Conservation (phyloP, 2,797 vertebrate species). For the Tachyglossus aculeatus region DNA sequence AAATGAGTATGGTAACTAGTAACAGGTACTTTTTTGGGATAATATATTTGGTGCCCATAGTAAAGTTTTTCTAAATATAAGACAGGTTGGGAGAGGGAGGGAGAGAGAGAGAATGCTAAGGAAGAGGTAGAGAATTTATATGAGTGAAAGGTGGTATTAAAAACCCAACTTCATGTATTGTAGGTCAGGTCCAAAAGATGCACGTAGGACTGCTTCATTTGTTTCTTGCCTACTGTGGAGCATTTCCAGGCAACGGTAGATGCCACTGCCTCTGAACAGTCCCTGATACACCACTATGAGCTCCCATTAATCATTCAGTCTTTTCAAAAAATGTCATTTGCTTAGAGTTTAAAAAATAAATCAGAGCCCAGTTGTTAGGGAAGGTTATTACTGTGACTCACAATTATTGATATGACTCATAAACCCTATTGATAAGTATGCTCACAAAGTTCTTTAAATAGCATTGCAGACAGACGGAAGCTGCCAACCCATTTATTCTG, state of each 20-base stretch:
- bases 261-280: neutral
- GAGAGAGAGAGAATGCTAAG: no score
- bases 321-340: constrained; percentile 29
- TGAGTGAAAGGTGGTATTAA: neutral
- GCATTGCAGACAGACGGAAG: constrained; percentile 24
- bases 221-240: neutral
- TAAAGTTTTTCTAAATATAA: no score
- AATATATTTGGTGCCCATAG: no score
- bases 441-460: constrained; percentile 55
- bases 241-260: neutral
- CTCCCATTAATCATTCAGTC: neutral
- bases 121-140: neutral
- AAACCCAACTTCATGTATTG: neutral
- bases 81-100: no score
- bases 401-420: constrained; percentile 65
- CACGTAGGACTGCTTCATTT: neutral
- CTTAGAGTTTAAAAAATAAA: constrained; percentile 13
- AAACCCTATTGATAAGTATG: constrained; percentile 53
- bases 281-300: neutral
- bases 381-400: constrained; percentile 54
- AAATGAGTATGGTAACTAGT: no score
- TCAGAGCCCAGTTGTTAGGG: neutral
- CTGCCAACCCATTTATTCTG: constrained; percentile 20
- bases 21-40: no score
- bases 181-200: neutral